A percentile compares a stretch with the other conserved stretches of the same genome.
Evolutionary conservation across 1,140 invertebrate genomes (phyloP).

Genomic region (Meteorus sp.): DNA sequence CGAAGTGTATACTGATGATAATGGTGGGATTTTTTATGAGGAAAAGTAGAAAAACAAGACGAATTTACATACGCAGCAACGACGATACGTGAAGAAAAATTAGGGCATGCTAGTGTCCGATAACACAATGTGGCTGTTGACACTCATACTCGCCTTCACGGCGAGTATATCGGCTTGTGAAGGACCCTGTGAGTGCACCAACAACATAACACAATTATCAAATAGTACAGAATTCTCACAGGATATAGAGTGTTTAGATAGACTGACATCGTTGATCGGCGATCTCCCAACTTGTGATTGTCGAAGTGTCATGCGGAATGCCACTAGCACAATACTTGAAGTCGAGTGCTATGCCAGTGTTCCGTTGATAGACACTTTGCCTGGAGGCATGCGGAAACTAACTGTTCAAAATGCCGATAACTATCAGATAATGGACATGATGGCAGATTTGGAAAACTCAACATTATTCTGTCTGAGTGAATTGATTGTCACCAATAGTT

Average conservation of each 20-base stretch:
- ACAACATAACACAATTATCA: neutral
- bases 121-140: slow-evolving; percentile 25
- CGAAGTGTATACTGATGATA: neutral
- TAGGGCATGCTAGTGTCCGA: slow-evolving; percentile 13
- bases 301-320: slow-evolving; percentile 9
- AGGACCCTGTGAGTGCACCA: slow-evolving; percentile 14
- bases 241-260: slow-evolving; percentile 22
- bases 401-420: slow-evolving; percentile 30
- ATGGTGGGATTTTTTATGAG: neutral
- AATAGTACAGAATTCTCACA: slow-evolving; percentile 1
- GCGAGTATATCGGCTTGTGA: slow-evolving; percentile 20
- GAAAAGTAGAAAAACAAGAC: neutral
- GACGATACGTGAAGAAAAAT: slow-evolving; percentile 21
- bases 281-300: slow-evolving; percentile 14
- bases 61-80: neutral
- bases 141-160: slow-evolving; percentile 18
- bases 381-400: slow-evolving; percentile 3
- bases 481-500: slow-evolving; percentile 44
- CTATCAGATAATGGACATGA: slow-evolving; percentile 33
- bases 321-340: slow-evolving; percentile 10
- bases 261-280: neutral
- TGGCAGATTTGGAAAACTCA: slow-evolving; percentile 37
- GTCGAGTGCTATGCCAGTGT: slow-evolving; percentile 16
- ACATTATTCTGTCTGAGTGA: slow-evolving; percentile 35
- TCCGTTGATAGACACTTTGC: slow-evolving; percentile 21